Evolutionary conservation across 1,140 invertebrate species (phyloP), one percentile per base, ranked within the genome.

Genomic region (Proales similis): DNA sequence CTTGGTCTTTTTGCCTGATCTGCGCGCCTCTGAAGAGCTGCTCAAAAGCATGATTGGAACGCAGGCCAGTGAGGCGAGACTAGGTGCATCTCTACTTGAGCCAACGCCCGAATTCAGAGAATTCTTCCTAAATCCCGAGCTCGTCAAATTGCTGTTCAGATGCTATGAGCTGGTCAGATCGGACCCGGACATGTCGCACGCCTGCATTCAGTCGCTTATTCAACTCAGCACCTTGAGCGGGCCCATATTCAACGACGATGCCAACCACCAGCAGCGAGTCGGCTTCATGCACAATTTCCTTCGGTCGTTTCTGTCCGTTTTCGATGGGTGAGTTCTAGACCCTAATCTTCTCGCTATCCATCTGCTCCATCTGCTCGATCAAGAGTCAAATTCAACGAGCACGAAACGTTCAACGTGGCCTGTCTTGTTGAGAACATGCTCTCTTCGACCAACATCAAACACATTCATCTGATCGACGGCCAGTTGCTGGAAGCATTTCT

Each of bases 31-130:
- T n/a, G n/a, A 9, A 36, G 33, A 57, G 39, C 24, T 57, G 0
- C 20, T 57, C 17, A 57, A 57, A 57, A 57, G 45, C 45, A 42
- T 57, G 26, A 39, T 57, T 36, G 51, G 51, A 6, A n/a, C 22
- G 29, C 19, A 14, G 3, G 45, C 39, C 45, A 36, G 45, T 26
- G 27, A 24, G 3, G 1, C 51, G 9, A 39, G 20, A 2, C 1
- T 5, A 3, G 45, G 9, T 17, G 11, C 3, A 17, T 3, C 27
- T 5, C 24, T 24, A 26, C 22, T 57, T 14, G 51, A 57, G 12
- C 51, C 51, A 39, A 57, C 51, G 19, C 51, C 51, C 5, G 51
- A 57, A 29, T 57, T 57, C 19, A 22, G 17, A 39, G 51, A 57
- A 11, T 57, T 57, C 45, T 57, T 57, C 45, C 36, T 57, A 1